These are phyloP conservation scores for Neodiprion lecontei DNA, from an alignment of 1,140 invertebrate genomes.

Conservation along the genomic window DNA sequence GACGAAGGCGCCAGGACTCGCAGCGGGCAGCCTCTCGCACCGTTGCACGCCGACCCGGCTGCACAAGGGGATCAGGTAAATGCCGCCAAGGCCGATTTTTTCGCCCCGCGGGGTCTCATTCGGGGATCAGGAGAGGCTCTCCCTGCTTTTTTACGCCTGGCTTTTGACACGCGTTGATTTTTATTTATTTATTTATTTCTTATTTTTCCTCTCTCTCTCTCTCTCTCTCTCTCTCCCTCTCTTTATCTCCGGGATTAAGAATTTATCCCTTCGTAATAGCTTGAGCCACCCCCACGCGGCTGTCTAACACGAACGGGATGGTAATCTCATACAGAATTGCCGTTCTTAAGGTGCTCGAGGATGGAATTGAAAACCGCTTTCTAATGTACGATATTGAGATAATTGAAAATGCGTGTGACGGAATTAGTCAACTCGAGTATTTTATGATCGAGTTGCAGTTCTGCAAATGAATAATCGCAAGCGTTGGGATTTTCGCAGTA, in stretches of 20 bases:
- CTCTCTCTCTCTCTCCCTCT: no score
- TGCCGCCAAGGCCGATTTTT: constrained; percentile 1
- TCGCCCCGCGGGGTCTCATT: neutral
- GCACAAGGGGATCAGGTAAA: constrained; percentile 1
- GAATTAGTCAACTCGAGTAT: no score
- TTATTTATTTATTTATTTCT: neutral
- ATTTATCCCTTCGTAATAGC: neutral
- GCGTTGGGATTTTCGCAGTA: no score
- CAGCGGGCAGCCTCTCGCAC: constrained; percentile 38
- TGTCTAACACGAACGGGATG: no score
- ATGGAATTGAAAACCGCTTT: no score
- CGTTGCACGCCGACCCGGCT: neutral
- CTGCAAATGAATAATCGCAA: no score
- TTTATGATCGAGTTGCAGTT: no score
- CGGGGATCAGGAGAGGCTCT: neutral
- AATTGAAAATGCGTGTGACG: no score
- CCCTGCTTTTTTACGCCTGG: neutral
- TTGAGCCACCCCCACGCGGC: neutral
- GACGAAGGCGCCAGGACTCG: constrained; percentile 49
- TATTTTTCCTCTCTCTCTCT: no score
- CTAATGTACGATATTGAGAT: no score
- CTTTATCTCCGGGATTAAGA: neutral
- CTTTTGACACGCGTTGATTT: neutral
- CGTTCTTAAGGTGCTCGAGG: no score
- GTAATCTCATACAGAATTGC: no score